Evolutionary conservation across 2,113 vertebrate species (phyloP), one percentile per base, ranked within the genome.

Genomic region (Myotis yumanensis): DNA sequence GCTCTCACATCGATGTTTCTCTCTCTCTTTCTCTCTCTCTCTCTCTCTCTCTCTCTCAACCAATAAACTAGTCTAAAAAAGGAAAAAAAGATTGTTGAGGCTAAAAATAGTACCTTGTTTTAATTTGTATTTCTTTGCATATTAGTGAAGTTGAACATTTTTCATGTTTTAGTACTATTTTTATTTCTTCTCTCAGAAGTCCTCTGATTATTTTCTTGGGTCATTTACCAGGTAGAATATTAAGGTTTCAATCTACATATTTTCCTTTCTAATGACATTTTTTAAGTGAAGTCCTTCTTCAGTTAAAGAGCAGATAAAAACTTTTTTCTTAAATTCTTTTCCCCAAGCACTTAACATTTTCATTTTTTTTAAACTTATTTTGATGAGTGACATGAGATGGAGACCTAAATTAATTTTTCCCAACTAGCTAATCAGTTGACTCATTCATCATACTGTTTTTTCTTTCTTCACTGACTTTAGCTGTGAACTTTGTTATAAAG

Each of bases 121-220:
- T 85, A 90, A 92, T 93, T 77, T 95, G 5, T 62, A 46, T 94
- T 87, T 94, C 68, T 96, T 93, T 85, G 86, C 87, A 46, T 62
- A 52, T 46, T 92, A 90, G 28, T 82, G 43, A 75, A 71, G 11
- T 92, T 86, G 51, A 88, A 68, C 11, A 77, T 76, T 37, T 37
- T 37, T 89, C 11, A 48, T 64, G 32, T 75, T 94, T 64, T 95
- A 85, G n/a, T 84, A 9, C 59, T 87, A 48, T 69, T 95, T 96
- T 93, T 83, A 28, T 77, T 82, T 87, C 12, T 79, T 83, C 14
- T 95, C 72, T 86, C 66, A 4, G 40, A 73, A 37, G 54, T 92
- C 40, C n/a, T 81, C 66, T 77, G 72, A 81, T 93, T n/a, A 59
- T 18, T 10, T 81, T 79, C 64, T 92, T 95, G n/a, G 85, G 25